Conservation (phyloP, 2,888 invertebrate genomes). For the Noctua fimbriata region DNA sequence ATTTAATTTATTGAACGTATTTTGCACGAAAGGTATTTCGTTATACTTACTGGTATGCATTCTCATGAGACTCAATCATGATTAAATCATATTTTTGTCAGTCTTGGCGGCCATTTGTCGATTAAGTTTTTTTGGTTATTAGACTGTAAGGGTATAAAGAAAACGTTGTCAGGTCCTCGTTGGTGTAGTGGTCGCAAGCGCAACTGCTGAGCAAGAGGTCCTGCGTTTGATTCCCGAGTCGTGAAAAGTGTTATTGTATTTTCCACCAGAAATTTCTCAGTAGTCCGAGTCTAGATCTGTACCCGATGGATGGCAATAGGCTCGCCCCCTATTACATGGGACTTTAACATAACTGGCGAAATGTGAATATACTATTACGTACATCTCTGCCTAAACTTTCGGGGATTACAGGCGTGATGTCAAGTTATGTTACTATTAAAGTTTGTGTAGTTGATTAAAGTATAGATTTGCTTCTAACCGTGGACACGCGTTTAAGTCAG, state of each 20-base stretch:
- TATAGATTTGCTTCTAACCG: not conserved
- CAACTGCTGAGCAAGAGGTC: too few relatives aligned
- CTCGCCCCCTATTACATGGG: too few relatives aligned
- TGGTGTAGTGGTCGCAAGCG: too few relatives aligned
- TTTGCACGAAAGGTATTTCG: not conserved
- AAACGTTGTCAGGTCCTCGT: too few relatives aligned
- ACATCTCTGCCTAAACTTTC: not conserved
- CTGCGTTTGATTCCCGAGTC: too few relatives aligned
- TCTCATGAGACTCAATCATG: not conserved
- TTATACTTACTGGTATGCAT: not conserved
- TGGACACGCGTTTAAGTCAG: not conserved
- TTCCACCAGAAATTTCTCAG: too few relatives aligned
- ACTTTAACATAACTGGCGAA: too few relatives aligned
- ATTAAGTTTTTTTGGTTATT: not conserved
- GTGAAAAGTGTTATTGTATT: too few relatives aligned
- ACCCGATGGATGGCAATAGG: too few relatives aligned
- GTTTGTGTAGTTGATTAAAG: too few relatives aligned
- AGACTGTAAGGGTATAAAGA: not conserved
- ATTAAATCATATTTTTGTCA: not conserved
- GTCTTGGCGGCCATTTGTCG: not conserved
- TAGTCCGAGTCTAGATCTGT: too few relatives aligned
- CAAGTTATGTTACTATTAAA: not conserved
- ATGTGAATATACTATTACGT: too few relatives aligned
- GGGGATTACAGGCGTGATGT: not conserved
- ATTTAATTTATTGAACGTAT: slow-evolving; percentile 7